Evolutionary conservation across 2,888 invertebrate genomes (phyloP).

Genomic region (Ennomos erosarius): DNA sequence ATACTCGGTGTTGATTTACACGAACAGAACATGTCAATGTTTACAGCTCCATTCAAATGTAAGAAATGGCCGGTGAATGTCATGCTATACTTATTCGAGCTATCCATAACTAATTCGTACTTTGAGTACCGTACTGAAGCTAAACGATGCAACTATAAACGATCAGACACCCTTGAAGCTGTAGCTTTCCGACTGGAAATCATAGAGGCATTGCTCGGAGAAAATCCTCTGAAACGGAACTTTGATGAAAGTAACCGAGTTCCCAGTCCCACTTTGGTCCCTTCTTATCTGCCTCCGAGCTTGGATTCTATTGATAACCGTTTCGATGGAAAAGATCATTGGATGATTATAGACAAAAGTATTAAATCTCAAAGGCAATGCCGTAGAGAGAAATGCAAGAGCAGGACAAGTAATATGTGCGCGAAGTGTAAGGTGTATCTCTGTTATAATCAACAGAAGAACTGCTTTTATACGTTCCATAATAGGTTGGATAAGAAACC

Average conservation of each 20-base stretch:
- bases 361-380: slow-evolving; percentile 33
- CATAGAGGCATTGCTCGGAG: slow-evolving; percentile 31
- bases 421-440: slow-evolving; percentile 42
- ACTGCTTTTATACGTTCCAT: slow-evolving; percentile 36
- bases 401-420: slow-evolving; percentile 40
- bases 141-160: slow-evolving; percentile 23
- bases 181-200: slow-evolving; percentile 36
- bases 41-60: slow-evolving; percentile 45
- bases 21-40: slow-evolving; percentile 47
- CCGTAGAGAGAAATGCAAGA: slow-evolving; percentile 29
- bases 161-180: slow-evolving; percentile 35
- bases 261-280: slow-evolving; percentile 1
- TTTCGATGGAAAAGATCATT: slow-evolving; percentile 40
- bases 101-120: slow-evolving; percentile 25
- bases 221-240: slow-evolving; percentile 3
- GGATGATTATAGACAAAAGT: slow-evolving; percentile 37
- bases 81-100: slow-evolving; percentile 41
- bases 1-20: slow-evolving; percentile 48
- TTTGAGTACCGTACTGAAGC: slow-evolving; percentile 25
- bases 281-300: slow-evolving; percentile 30
- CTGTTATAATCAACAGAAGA: slow-evolving; percentile 35
- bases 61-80: slow-evolving; percentile 52
- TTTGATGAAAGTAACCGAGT: neutral
- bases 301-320: slow-evolving; percentile 32
- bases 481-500: slow-evolving; percentile 28